phyloP scores from a whole-genome alignment of 2,113 vertebrate species.

The Hyla sarda region DNA sequence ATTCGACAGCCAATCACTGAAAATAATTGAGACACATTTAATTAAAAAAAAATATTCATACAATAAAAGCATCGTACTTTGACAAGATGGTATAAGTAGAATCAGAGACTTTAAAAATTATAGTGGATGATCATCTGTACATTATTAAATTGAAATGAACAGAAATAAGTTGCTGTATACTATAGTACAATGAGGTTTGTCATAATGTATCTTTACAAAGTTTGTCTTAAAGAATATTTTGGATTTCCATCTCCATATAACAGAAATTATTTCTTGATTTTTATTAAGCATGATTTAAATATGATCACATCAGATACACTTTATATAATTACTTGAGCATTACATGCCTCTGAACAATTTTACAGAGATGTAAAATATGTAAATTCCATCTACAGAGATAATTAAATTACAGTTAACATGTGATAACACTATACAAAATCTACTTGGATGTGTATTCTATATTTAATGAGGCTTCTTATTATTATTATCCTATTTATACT shows the following conservation, averaged over 20 bases:
- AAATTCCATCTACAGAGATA: constrained; percentile 40
- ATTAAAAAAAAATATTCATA: constrained; percentile 1
- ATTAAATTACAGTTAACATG: constrained; percentile 47
- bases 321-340: constrained; percentile 39
- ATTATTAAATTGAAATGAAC: not conserved
- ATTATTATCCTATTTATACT: not conserved
- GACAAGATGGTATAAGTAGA: not conserved
- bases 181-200: not conserved
- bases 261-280: constrained; percentile 35
- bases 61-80: not conserved
- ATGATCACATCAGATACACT: constrained; percentile 41
- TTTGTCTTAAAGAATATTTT: constrained; percentile 2
- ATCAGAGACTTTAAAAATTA: not conserved
- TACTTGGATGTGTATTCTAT: constrained; percentile 10
- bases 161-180: not conserved
- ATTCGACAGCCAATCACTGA: too few relatives aligned
- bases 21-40: too few relatives aligned
- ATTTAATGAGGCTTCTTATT: constrained; percentile 1
- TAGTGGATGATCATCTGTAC: not conserved
- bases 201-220: not conserved
- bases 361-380: constrained; percentile 40
- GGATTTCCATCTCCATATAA: not conserved
- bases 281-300: constrained; percentile 43
- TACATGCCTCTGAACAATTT: constrained; percentile 17
- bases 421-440: constrained; percentile 8